phyloP scores from a whole-genome alignment of 2,797 vertebrate genomes.

The Cuniculus paca region DNA sequence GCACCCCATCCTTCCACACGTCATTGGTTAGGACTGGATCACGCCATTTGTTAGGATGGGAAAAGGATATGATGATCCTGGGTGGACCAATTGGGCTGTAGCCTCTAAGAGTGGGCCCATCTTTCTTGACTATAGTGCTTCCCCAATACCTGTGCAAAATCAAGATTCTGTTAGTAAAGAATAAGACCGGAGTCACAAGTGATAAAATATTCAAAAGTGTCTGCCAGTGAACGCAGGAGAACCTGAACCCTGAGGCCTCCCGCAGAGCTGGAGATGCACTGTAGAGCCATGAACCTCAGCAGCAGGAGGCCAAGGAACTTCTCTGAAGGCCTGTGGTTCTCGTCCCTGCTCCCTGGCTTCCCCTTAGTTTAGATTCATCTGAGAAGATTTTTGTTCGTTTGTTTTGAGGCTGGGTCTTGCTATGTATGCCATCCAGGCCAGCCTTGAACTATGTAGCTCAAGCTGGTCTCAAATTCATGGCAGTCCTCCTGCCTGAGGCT shows the following conservation, averaged over 20 bases:
- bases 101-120: background rate
- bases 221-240: background rate
- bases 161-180: background rate
- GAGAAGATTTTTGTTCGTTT: background rate
- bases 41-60: background rate
- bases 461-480: background rate
- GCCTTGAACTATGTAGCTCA: background rate
- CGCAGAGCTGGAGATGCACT: background rate
- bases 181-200: background rate
- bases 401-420: background rate
- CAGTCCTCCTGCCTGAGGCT: background rate
- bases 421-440: background rate
- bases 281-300: background rate
- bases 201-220: background rate
- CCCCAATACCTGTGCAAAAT: background rate
- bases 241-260: background rate
- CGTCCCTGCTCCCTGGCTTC: background rate
- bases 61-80: background rate
- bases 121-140: background rate
- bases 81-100: background rate
- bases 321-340: background rate
- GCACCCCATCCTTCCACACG: rapidly evolving
- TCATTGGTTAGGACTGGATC: background rate
- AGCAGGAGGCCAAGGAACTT: background rate
- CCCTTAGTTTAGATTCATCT: background rate